Base-by-base conservation (phyloP, 2,113 vertebrate genomes). In the Neogobius melanostomus region DNA sequence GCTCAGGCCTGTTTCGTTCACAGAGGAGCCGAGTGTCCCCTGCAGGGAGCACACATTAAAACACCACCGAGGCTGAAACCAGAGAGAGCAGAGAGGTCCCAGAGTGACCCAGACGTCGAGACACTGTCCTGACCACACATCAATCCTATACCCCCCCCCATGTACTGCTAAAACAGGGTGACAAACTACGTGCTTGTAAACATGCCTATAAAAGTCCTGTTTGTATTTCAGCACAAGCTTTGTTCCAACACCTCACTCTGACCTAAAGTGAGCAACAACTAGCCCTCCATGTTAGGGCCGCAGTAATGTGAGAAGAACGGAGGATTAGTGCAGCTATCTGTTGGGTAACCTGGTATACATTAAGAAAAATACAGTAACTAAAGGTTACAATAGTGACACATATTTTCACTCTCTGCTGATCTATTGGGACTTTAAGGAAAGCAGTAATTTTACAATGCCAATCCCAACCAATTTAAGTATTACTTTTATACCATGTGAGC, bases 151-250 rank as follows among this genome's bases (percentile, higher is more conserved):
- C 68, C 59, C 57, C 76, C 70, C 42, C 46, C 53, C 72, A 68
- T 63, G 65, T 70, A 43, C 16, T 75, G 84, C 85, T 75, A 76
- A 87, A 84, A 77, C 51, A 15, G 81, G 76, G 83, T 64, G 68
- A 81, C 65, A n/a, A 75, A 61, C 36, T 61, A 61, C 59, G 52
- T 17, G 56, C 85, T 89, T 65, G 75, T 91, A 89, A 90, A 90
- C 87, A 91, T 91, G 82, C 79, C 90, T 90, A 89, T 89, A 91
- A 90, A 90, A 90, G 90, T 89, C 89, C 76, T 85, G 86, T 87
- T 90, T 87, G 86, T 80, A 71, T 86, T 83, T 78, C 83, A 81
- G 68, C 72, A 82, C 75, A 83, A 14, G 75, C 82, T 78, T 82
- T 72, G 82, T 68, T 81, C 77, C 81, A 59, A 43, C 77, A 75